phyloP scores from a whole-genome alignment of 30 jellyfish, hydroid and myxozoan genomes.

The Sanderia malayensis region DNA sequence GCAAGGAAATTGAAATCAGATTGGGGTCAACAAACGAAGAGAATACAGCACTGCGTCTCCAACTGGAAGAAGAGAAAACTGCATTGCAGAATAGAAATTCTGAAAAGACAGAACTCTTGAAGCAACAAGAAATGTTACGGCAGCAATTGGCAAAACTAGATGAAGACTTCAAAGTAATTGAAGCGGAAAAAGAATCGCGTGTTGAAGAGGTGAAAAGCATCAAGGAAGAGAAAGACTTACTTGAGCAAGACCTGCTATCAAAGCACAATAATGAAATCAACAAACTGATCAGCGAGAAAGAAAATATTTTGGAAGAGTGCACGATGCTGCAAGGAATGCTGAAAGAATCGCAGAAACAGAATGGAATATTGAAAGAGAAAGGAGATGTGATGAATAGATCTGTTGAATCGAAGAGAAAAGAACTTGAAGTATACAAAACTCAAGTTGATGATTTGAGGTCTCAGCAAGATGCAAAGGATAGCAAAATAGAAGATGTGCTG shows the following conservation, averaged over 20 bases:
- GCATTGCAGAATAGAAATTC: not conserved
- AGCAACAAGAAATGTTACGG: not conserved
- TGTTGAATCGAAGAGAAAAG: not conserved
- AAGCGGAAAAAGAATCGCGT: not conserved
- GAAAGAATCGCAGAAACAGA: not conserved
- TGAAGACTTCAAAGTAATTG: not conserved
- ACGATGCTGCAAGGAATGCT: not conserved
- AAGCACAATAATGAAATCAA: not conserved
- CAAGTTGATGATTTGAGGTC: not conserved
- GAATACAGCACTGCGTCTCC: not conserved
- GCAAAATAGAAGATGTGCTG: not conserved
- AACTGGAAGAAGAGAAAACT: not conserved
- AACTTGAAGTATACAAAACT: not conserved
- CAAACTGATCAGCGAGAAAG: not conserved
- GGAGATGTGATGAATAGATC: not conserved
- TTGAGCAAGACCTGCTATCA: not conserved
- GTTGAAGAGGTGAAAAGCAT: not conserved
- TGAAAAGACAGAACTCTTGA: not conserved
- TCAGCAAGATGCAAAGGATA: not conserved
- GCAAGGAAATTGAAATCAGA: not conserved
- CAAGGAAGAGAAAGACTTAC: not conserved
- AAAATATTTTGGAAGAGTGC: not conserved
- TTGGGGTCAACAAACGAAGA: not conserved
- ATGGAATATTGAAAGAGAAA: not conserved
- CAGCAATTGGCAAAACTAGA: not conserved